Conservation (phyloP, 2,113 vertebrate species). For the Mobula hypostoma region DNA sequence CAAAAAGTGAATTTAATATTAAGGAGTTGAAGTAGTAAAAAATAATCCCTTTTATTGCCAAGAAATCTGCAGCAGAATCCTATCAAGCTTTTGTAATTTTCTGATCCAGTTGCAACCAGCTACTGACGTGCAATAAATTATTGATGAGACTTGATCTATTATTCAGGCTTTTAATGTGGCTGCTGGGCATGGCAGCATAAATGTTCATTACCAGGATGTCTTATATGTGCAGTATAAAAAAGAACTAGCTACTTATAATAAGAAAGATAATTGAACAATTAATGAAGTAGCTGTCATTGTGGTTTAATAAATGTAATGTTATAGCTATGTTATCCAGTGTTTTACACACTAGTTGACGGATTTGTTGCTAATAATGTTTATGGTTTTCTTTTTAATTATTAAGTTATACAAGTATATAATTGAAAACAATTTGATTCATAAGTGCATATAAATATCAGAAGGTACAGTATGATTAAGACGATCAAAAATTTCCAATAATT, state of each 20-base stretch:
- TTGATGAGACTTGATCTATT: conserved; percentile 34
- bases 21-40: neutral
- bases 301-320: neutral
- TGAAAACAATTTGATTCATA: neutral
- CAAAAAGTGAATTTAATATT: neutral
- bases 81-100: conserved; percentile 16
- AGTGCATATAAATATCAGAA: neutral
- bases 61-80: neutral
- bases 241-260: neutral
- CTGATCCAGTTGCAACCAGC: conserved; percentile 36
- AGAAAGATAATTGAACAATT: conserved; percentile 16
- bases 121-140: conserved; percentile 35
- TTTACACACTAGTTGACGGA: neutral
- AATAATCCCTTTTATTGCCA: neutral
- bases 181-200: conserved; percentile 27
- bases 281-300: conserved; percentile 25
- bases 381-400: conserved; percentile 1
- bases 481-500: neutral
- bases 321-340: neutral
- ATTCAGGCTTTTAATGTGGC: conserved; percentile 35
- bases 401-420: neutral
- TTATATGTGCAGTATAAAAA: neutral
- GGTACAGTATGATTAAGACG: neutral
- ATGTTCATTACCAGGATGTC: conserved; percentile 26
- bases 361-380: neutral